Conservation (phyloP, 1,140 invertebrate genomes). For the Portunus trituberculatus region DNA sequence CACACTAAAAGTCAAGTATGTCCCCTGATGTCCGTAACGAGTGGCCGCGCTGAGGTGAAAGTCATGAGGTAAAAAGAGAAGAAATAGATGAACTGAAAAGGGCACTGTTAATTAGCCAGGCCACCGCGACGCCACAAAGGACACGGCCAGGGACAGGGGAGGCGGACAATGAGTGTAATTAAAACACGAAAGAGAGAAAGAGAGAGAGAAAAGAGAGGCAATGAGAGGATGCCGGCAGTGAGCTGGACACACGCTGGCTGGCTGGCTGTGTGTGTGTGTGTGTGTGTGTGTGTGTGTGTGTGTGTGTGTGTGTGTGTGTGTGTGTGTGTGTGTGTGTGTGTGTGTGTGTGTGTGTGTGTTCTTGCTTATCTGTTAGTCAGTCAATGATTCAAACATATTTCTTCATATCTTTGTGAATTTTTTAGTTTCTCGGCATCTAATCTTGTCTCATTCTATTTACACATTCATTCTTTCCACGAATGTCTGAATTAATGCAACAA, state of each 20-base stretch:
- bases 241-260: too few relatives aligned
- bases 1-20: too few relatives aligned
- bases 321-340: slow-evolving; percentile 9
- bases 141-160: background rate
- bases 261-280: too few relatives aligned
- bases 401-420: too few relatives aligned
- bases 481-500: background rate
- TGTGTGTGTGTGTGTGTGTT: background rate
- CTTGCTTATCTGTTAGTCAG: background rate
- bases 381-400: too few relatives aligned
- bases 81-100: slow-evolving; percentile 23
- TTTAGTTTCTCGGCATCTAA: too few relatives aligned
- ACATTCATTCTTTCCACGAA: too few relatives aligned
- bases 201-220: background rate
- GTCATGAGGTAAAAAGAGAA: background rate
- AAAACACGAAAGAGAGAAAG: background rate
- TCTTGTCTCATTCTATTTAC: too few relatives aligned
- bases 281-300: background rate
- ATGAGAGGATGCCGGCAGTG: background rate
- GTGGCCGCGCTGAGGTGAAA: background rate
- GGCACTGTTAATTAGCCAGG: background rate
- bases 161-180: slow-evolving; percentile 20
- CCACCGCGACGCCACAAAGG: slow-evolving; percentile 7
- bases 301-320: background rate
- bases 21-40: background rate